These are phyloP conservation scores for Pontoporia blainvillei DNA, from an alignment of 2,113 vertebrate genomes.

Conservation along the genomic window DNA sequence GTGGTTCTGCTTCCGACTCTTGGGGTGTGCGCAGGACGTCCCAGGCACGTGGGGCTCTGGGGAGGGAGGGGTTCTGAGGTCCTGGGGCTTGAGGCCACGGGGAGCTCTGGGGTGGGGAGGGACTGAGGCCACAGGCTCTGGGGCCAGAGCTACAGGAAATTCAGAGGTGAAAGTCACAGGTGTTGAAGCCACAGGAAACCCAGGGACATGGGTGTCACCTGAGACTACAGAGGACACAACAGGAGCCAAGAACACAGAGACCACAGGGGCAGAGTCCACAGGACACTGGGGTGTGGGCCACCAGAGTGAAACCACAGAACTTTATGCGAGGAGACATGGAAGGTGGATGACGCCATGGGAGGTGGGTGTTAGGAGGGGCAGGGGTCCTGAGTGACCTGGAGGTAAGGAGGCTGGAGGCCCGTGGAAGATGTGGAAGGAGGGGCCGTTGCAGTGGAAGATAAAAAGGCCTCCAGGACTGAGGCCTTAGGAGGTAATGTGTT, in stretches of 20 bases:
- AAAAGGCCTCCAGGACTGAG: background rate
- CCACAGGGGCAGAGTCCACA: background rate
- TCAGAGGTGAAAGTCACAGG: background rate
- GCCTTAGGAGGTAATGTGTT: background rate
- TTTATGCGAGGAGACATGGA: background rate
- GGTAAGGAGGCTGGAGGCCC: background rate
- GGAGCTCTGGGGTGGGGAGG: background rate
- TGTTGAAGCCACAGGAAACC: background rate
- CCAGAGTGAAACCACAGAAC: background rate
- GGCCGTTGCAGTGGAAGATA: background rate
- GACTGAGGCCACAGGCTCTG: background rate
- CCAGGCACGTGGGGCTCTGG: slow-evolving; percentile 82
- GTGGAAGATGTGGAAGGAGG: background rate
- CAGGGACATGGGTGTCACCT: background rate
- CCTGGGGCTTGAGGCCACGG: background rate
- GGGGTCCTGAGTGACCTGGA: background rate
- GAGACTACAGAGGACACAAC: background rate
- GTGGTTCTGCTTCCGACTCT: slow-evolving; percentile 76
- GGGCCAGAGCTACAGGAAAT: background rate
- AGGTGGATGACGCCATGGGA: background rate
- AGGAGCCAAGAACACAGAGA: background rate
- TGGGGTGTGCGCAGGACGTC: slow-evolving; percentile 82
- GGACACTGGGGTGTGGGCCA: background rate
- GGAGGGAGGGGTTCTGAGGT: background rate
- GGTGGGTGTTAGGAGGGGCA: background rate